phyloP scores from a whole-genome alignment of 2,797 vertebrate species.

The Lagocephalus sceleratus region DNA sequence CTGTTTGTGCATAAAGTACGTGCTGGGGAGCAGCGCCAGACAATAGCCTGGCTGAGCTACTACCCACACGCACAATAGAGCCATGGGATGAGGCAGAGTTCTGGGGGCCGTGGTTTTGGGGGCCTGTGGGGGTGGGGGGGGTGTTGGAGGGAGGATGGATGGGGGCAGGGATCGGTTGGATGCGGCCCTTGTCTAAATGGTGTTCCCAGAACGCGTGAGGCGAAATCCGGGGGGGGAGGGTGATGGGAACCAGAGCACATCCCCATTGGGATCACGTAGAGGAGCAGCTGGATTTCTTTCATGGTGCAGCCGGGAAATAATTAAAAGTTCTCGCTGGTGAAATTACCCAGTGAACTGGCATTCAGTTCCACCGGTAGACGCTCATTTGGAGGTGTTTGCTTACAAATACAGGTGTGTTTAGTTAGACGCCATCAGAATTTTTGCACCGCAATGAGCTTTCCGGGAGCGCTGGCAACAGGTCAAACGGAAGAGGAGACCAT shows the following conservation, averaged over 20 bases:
- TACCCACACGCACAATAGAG: conserved; percentile 77
- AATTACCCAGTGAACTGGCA: conserved; percentile 70
- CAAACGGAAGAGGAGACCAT: conserved; percentile 54
- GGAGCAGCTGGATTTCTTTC: conserved; percentile 81
- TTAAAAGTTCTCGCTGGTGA: conserved; percentile 73
- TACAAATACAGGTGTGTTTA: conserved; percentile 23
- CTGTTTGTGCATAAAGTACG: conserved; percentile 76
- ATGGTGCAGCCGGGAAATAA: conserved; percentile 76
- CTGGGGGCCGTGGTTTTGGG: conserved; percentile 68
- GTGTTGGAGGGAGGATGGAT: conserved; percentile 49
- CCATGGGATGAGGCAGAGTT: conserved; percentile 70
- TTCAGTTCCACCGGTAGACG: conserved; percentile 60
- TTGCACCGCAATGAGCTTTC: conserved; percentile 19
- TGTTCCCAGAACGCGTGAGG: conserved; percentile 64
- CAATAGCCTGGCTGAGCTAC: conserved; percentile 78
- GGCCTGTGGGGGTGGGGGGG: conserved; percentile 55
- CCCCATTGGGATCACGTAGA: conserved; percentile 71
- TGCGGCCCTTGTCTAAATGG: conserved; percentile 65
- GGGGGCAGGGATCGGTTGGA: conserved; percentile 64
- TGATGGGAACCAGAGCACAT: conserved; percentile 72
- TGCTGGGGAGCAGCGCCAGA: conserved; percentile 71
- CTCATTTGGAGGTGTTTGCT: conserved; percentile 47
- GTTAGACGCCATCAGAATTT: conserved; percentile 38
- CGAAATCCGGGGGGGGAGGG: conserved; percentile 63
- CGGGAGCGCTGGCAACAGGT: conserved; percentile 45